A percentile compares a stretch with the other conserved stretches of the same genome.
Conservation (phyloP, 35 echinoderm and acorn worm genomes). For the Acanthaster planci region DNA sequence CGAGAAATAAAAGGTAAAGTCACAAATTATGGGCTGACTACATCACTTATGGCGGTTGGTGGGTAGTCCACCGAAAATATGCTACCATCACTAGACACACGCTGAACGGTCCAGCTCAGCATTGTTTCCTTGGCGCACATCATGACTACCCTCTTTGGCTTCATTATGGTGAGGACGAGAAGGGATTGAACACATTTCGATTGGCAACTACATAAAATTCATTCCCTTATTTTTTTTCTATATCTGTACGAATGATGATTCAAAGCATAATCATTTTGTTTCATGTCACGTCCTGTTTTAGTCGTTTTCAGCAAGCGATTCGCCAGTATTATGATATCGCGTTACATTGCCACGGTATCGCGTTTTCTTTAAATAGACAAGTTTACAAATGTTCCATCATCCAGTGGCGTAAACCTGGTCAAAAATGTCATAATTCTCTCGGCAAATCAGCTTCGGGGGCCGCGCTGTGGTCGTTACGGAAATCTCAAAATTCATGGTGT, state of each 20-base stretch:
- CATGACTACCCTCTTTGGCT: no score
- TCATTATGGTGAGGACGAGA: no score
- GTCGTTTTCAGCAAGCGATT: neutral
- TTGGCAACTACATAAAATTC: neutral
- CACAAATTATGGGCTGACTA: no score
- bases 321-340: neutral
- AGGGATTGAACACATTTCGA: no score
- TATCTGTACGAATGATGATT: neutral
- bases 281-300: neutral
- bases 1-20: no score
- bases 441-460: conserved; percentile 1
- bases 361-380: conserved; percentile 17
- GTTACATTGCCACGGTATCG: neutral
- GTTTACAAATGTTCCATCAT: conserved; percentile 24
- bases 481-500: neutral
- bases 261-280: neutral
- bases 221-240: neutral
- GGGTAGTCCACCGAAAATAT: no score
- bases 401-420: neutral
- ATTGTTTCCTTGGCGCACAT: no score
- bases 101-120: no score
- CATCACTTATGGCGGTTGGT: no score
- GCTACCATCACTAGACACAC: no score
- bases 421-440: neutral
- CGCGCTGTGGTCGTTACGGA: neutral